Base-by-base conservation (phyloP, 2,888 invertebrate genomes). In the Sycophila texana region DNA sequence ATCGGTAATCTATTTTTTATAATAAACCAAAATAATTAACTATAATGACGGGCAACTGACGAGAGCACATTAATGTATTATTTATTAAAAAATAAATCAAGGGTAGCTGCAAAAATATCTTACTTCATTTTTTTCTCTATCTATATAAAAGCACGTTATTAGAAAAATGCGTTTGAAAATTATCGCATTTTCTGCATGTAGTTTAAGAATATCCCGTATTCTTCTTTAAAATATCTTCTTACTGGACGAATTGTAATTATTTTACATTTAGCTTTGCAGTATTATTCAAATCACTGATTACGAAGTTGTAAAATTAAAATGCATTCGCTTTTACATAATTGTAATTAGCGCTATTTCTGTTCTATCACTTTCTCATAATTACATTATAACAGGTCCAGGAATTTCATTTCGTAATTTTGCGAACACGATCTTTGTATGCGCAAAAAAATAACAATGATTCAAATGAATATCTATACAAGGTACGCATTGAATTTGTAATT, bases 191-290 rank as follows among this genome's bases (percentile, higher is more conserved):
- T 63, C 39, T 13, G 16, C 20, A 60, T 53, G 61, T n/a, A 13
- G 49, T 63, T 74, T 10, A 47, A 74, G 73, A 74, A 74, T 74
- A 74, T n/a, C 73, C 73, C 16, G 73, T 65, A 74, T 58, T 70
- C 70, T 74, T 55, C 26, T 72, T 61, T 72, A 18, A 61, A 72
- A 53, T 53, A 53, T n/a, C n/a, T 55, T n/a, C 51, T 18, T 47
- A 51, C n/a, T 51, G 71, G 51, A 61, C 61, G 71, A 22, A 49
- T 47, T n/a, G n/a, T n/a, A 22, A 49, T 7, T 26, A 72, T 72
- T 20, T 61, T 18, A 26, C 26, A 10, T 22, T 58, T 71, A 39
- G n/a, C 60, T 72, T n/a, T 71, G 70, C 61, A 61, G 0, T 60
- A 22, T 51, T 18, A 10, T 7, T 51, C 51, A 72, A 61, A 72